These are phyloP conservation scores for Melanitta fusca DNA, from an alignment of 2,797 vertebrate genomes.

Conservation along the genomic window DNA sequence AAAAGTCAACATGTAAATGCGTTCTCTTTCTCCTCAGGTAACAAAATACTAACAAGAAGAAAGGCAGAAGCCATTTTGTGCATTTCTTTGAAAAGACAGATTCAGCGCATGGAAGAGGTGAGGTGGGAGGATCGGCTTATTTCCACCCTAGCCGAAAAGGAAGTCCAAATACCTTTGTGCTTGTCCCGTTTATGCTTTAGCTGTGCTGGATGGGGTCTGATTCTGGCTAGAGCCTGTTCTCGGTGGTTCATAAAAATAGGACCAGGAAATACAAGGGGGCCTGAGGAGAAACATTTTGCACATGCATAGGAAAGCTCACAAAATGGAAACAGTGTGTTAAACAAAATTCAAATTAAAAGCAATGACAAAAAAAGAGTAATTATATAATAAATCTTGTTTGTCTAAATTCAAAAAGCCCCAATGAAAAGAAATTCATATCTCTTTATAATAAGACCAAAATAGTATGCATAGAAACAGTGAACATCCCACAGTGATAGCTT, in stretches of 20 bases:
- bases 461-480: not conserved
- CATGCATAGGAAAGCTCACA: constrained; percentile 98
- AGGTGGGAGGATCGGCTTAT: constrained; percentile 79
- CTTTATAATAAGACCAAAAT: not conserved
- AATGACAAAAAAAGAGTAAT: constrained; percentile 39
- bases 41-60: constrained; percentile 64
- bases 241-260: constrained; percentile 99
- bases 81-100: constrained; percentile 81
- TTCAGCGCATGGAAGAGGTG: constrained; percentile 65
- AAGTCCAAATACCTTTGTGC: constrained; percentile 99
- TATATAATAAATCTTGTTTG: not conserved
- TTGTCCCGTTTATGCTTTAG: constrained; percentile 99
- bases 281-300: constrained; percentile 99
- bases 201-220: constrained; percentile 98
- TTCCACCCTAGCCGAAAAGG: constrained; percentile 86
- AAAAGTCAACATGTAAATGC: constrained; percentile 9
- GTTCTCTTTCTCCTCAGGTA: constrained; percentile 81
- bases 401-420: not conserved
- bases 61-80: constrained; percentile 69
- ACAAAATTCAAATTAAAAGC: constrained; percentile 82
- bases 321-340: constrained; percentile 83
- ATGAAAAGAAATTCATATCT: not conserved
- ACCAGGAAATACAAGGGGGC: constrained; percentile 98
- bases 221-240: constrained; percentile 99
- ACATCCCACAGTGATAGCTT: not conserved